Percentiles rank a stretch among this genome's conserved stretches.
Evolutionary conservation across 2,797 vertebrate genomes (phyloP).

Genomic region (Cyclopterus lumpus): DNA sequence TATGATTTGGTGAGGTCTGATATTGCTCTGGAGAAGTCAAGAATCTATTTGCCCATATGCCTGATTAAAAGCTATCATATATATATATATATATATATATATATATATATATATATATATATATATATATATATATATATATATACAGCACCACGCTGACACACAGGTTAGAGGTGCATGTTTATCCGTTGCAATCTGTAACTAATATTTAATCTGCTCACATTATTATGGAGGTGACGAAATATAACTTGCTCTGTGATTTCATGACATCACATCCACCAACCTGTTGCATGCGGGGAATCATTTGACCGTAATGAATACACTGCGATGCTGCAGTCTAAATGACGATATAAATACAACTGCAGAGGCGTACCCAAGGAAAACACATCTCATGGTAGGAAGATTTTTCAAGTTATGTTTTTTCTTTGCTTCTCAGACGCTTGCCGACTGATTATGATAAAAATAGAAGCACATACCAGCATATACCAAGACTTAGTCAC

Average conservation of each 20-base stretch:
- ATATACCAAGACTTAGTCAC: conserved; percentile 8
- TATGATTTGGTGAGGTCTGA: not conserved
- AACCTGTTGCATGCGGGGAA: conserved; percentile 33
- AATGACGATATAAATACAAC: not conserved
- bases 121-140: too few species aligned
- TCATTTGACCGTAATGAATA: conserved; percentile 26
- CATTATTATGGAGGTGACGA: not conserved
- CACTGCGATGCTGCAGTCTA: conserved; percentile 7
- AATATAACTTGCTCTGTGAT: not conserved
- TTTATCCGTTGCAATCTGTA: not conserved
- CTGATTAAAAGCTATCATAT: not conserved
- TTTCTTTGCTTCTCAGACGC: conserved; percentile 43
- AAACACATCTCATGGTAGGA: conserved; percentile 42
- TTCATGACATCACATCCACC: conserved; percentile 23
- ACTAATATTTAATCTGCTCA: not conserved
- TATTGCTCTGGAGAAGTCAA: not conserved
- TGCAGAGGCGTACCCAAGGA: not conserved
- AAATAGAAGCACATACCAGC: conserved; percentile 37
- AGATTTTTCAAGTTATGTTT: conserved; percentile 33
- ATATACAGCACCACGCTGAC: not conserved
- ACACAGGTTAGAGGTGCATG: not conserved
- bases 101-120: too few species aligned
- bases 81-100: not conserved
- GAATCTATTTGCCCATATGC: not conserved
- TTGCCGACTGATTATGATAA: conserved; percentile 35